Conservation (phyloP, 2,797 vertebrate species). For the Hemitrygon akajei region DNA sequence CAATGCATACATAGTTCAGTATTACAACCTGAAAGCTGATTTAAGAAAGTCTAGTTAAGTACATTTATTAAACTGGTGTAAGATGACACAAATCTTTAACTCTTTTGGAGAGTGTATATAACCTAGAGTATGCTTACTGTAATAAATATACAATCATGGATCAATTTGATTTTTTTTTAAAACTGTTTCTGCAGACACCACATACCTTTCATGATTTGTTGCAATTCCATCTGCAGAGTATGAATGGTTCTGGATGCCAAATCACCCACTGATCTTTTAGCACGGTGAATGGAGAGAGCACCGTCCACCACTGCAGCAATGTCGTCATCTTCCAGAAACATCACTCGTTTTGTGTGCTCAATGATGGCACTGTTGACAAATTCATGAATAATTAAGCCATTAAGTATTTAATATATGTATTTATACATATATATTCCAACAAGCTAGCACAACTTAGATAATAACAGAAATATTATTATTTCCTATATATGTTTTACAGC, state of each 20-base stretch:
- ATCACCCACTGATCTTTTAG: slow-evolving; percentile 73
- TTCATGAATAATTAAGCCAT: background rate
- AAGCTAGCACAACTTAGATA: background rate
- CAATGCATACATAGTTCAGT: background rate
- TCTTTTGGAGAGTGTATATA: no score
- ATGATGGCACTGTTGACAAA: slow-evolving; percentile 74
- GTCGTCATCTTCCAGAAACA: slow-evolving; percentile 90
- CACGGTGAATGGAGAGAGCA: slow-evolving; percentile 81
- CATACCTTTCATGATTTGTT: slow-evolving; percentile 96
- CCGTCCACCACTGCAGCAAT: slow-evolving; percentile 75
- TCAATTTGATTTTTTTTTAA: no score
- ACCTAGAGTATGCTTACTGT: background rate
- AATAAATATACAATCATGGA: background rate
- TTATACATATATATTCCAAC: no score
- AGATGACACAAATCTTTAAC: background rate
- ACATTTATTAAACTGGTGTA: background rate
- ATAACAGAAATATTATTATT: background rate
- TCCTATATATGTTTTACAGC: background rate
- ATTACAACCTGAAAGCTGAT: background rate
- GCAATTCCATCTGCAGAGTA: slow-evolving; percentile 90
- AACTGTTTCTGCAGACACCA: background rate
- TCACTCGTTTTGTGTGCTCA: slow-evolving; percentile 90
- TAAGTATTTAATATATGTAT: background rate
- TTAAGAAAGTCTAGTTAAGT: background rate
- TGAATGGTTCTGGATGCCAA: slow-evolving; percentile 81